phyloP scores from a whole-genome alignment of 2,888 invertebrate species.

The Drosophila anceps region DNA sequence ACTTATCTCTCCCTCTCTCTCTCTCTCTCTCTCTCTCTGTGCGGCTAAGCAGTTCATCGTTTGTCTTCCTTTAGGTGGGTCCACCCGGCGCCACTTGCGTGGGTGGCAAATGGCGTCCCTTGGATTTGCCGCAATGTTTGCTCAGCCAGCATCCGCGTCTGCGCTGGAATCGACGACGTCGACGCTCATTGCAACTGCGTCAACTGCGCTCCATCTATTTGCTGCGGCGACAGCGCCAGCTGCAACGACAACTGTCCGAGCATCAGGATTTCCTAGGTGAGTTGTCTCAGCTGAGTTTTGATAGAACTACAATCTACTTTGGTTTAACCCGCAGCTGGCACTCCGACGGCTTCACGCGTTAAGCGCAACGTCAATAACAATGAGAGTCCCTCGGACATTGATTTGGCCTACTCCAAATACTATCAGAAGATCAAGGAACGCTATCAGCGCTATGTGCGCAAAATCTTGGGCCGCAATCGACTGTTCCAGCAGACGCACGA shows the following conservation, averaged over 20 bases:
- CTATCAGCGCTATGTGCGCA: slow-evolving; percentile 83
- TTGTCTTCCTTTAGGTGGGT: slow-evolving; percentile 87
- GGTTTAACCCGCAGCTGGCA: not conserved
- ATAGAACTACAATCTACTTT: no score
- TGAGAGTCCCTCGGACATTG: slow-evolving; percentile 72
- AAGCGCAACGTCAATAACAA: slow-evolving; percentile 47
- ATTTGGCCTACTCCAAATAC: slow-evolving; percentile 82
- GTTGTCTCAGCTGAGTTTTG: not conserved
- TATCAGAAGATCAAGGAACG: slow-evolving; percentile 83
- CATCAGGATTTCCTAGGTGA: slow-evolving; percentile 36
- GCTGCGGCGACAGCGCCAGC: slow-evolving; percentile 73
- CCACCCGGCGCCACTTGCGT: slow-evolving; percentile 97
- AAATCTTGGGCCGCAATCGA: slow-evolving; percentile 75
- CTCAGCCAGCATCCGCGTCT: slow-evolving; percentile 95
- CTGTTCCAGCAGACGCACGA: slow-evolving; percentile 49
- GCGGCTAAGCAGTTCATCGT: not conserved
- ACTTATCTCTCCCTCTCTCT: no score
- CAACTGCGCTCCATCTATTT: slow-evolving; percentile 81
- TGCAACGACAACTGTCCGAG: slow-evolving; percentile 65
- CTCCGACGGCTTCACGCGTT: slow-evolving; percentile 20
- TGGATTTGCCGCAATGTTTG: slow-evolving; percentile 93
- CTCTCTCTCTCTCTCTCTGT: no score
- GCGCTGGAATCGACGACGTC: slow-evolving; percentile 90
- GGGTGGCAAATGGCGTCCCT: slow-evolving; percentile 97
- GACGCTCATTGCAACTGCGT: slow-evolving; percentile 86